Percentiles rank a stretch among this genome's conserved stretches.
Conservation (phyloP, 2,797 vertebrate genomes). For the Tinamus major region DNA sequence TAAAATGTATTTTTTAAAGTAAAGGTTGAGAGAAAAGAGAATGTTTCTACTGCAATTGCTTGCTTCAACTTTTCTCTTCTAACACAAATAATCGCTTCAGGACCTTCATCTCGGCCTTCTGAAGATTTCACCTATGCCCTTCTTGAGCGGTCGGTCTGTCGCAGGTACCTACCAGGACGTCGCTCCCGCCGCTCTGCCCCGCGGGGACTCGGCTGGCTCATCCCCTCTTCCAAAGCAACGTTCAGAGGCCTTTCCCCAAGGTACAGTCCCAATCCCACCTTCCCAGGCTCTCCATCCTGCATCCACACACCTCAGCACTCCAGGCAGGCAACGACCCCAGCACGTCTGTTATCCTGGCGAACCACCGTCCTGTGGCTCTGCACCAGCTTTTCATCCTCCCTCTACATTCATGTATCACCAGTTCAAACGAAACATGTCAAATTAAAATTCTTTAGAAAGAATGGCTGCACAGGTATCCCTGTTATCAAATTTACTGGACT, state of each 20-base stretch:
- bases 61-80: too few relatives aligned
- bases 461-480: background rate
- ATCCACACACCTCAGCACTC: background rate
- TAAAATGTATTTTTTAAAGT: background rate
- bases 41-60: too few relatives aligned
- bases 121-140: too few relatives aligned
- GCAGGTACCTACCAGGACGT: too few relatives aligned
- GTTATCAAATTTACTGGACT: background rate
- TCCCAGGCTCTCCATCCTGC: background rate
- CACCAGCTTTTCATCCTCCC: background rate
- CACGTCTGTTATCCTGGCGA: fast-evolving
- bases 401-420: background rate
- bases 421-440: background rate
- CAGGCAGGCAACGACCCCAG: background rate
- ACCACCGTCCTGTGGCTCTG: background rate
- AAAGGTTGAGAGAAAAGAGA: too few relatives aligned
- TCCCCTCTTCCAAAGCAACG: background rate
- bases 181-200: background rate
- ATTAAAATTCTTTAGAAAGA: constrained; percentile 19
- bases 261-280: fast-evolving
- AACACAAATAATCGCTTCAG: too few relatives aligned
- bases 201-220: background rate
- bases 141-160: too few relatives aligned
- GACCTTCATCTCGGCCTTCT: too few relatives aligned
- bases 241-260: background rate